Evolutionary conservation across 2,888 invertebrate genomes (phyloP).

Genomic region (Cerceris ruficornis): DNA sequence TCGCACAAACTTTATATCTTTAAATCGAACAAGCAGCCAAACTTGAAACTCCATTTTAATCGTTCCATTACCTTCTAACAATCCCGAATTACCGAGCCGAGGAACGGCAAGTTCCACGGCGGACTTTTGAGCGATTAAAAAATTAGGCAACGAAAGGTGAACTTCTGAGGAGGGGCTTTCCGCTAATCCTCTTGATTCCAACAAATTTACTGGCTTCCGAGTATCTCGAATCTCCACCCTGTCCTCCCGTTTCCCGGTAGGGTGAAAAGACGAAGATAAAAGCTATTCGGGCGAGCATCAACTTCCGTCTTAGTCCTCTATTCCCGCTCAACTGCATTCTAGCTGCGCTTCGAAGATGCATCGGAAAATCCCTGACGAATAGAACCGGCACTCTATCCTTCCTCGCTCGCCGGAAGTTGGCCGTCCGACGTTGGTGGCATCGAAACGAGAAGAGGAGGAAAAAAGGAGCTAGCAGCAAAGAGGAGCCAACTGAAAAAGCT

Average conservation of each 20-base stretch:
- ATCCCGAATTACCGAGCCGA: not conserved
- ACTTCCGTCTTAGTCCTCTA: conserved; percentile 22
- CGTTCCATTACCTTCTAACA: not conserved
- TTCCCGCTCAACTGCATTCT: conserved; percentile 11
- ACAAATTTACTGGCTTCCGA: conserved; percentile 16
- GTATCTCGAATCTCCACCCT: not conserved
- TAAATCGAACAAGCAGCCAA: no score
- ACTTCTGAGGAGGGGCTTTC: not conserved
- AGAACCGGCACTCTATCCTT: not conserved
- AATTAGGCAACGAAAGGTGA: not conserved
- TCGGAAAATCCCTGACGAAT: conserved; percentile 26
- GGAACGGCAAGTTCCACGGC: not conserved
- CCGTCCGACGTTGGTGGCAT: conserved; percentile 17
- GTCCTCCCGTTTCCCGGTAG: not conserved
- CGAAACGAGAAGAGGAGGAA: conserved; percentile 12
- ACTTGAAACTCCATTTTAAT: no score
- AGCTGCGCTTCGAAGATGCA: conserved; percentile 12
- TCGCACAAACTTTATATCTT: no score
- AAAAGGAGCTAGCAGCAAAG: not conserved
- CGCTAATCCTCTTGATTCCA: conserved; percentile 26
- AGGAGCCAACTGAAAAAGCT: conserved; percentile 5
- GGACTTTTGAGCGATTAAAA: not conserved
- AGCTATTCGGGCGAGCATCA: conserved; percentile 26
- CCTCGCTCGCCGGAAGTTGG: conserved; percentile 33
- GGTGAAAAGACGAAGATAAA: conserved; percentile 17